These are phyloP conservation scores for Prunella strophiata DNA, from an alignment of 2,797 vertebrate species.

Conservation along the genomic window DNA sequence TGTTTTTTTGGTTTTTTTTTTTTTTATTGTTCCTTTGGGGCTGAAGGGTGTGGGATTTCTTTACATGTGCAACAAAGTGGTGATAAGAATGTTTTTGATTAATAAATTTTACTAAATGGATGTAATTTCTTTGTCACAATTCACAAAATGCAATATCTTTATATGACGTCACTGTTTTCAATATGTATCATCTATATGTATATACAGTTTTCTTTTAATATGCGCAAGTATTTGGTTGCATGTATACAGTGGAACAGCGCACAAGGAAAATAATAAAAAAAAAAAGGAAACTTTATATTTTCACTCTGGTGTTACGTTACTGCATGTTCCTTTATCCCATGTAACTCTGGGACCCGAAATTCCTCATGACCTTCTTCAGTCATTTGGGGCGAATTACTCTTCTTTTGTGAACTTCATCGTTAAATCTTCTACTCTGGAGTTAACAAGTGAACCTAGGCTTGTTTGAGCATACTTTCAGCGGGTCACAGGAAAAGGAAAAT, in stretches of 20 bases:
- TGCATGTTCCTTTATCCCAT: not conserved
- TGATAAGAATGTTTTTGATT: constrained; percentile 44
- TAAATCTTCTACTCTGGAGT: not conserved
- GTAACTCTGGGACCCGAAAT: constrained; percentile 5
- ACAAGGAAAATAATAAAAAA: constrained; percentile 79
- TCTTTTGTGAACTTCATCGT: not conserved
- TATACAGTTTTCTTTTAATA: constrained; percentile 68
- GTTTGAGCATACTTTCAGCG: not conserved
- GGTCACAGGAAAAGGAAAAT: not conserved
- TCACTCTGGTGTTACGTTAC: constrained; percentile 68
- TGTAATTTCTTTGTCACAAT: constrained; percentile 56
- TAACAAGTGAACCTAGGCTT: not conserved
- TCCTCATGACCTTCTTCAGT: not conserved
- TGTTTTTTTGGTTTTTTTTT: not conserved
- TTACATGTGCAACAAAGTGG: constrained; percentile 58
- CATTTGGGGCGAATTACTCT: not conserved
- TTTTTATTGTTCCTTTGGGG: constrained; percentile 25
- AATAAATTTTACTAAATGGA: constrained; percentile 35
- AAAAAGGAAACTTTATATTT: constrained; percentile 58
- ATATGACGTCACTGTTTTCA: constrained; percentile 62
- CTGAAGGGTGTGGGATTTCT: constrained; percentile 43
- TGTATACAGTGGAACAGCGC: constrained; percentile 69
- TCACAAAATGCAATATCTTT: constrained; percentile 66
- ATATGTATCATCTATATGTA: constrained; percentile 68
- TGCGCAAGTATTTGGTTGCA: constrained; percentile 61